Percentiles rank a stretch among this genome's conserved stretches.
These are phyloP conservation scores for Macrotis lagotis DNA, from an alignment of 2,113 vertebrate species.

Conservation along the genomic window DNA sequence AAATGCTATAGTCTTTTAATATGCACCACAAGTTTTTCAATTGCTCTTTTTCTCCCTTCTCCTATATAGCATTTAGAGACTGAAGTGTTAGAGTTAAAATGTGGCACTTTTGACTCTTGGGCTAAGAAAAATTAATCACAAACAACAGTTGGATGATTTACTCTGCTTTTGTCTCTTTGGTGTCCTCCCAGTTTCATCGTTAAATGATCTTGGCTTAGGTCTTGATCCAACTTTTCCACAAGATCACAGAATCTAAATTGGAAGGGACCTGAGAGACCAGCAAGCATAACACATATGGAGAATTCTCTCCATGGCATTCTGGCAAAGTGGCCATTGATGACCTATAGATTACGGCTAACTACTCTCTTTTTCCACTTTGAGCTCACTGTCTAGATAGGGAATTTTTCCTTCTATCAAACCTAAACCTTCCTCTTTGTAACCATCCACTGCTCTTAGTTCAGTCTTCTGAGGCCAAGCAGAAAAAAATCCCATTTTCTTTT, in stretches of 20 bases:
- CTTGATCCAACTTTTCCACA: background rate
- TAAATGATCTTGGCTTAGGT: background rate
- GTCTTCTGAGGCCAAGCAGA: background rate
- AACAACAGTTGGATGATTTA: background rate
- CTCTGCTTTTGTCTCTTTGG: background rate
- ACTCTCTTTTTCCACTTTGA: background rate
- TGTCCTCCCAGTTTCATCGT: background rate
- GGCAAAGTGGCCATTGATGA: background rate
- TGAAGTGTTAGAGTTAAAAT: background rate
- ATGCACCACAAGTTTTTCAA: background rate
- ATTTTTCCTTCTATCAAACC: background rate
- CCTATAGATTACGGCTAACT: background rate
- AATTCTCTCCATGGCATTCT: background rate
- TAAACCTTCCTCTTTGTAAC: background rate
- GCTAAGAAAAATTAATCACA: background rate
- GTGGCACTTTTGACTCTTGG: background rate
- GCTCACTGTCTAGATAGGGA: background rate
- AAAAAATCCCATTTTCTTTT: background rate
- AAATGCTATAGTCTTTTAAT: background rate
- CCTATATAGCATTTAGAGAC: background rate
- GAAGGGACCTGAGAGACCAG: background rate
- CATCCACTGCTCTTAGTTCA: no score
- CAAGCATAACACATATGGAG: background rate
- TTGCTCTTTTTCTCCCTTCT: background rate
- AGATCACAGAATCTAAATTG: background rate